Base-by-base conservation (phyloP, 2,888 invertebrate genomes). In the Caenorhabditis sp. region DNA sequence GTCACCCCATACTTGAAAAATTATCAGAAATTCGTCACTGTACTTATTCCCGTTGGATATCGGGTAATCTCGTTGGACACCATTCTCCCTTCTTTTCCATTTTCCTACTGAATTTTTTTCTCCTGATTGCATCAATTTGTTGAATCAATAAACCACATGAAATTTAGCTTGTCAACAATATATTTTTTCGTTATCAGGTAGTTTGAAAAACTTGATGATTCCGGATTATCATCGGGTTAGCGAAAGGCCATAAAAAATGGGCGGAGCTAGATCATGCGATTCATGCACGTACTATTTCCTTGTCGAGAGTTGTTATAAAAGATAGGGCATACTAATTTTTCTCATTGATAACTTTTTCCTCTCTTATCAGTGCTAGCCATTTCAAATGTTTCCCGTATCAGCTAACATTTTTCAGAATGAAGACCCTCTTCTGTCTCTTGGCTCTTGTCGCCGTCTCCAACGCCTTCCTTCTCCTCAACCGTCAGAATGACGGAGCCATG, bases 381-480 rank as follows among this genome's bases (percentile, higher is more conserved):
- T 22, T 56, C 68, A 68, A 35, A 38, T 7, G 38, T 56, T 10
- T 31, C 24, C 3, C 31, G 22, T 38, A 22, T 19, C 19, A 6
- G 1, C 47, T 19, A 0, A 49, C 22, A 38, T 31, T 10, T 77
- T 79, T 38, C 66, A 76, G 75, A 82, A 82, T 82, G 82, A 82
- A 77, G 75, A 77, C 77, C 35, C 66, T 77, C 51, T 58, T 82
- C 54, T 74, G 76, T 26, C 76, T 85, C 19, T 24, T 79, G 31
- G 74, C 82, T 41, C 75, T 85, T 24, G 73, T 81, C 28, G 80
- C 80, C 58, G 86, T 80, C 19, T 59, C 73, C 31, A 12, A 64
- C 38, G 38, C 85, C 28, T 63, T 85, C 26, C 83, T 66, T 44
- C 59, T 81, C 16, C 81, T 77, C 7, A 51, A 6, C 6, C 10